Evolutionary conservation across 2,888 invertebrate genomes (phyloP).

Genomic region (Cynaeus angustus): DNA sequence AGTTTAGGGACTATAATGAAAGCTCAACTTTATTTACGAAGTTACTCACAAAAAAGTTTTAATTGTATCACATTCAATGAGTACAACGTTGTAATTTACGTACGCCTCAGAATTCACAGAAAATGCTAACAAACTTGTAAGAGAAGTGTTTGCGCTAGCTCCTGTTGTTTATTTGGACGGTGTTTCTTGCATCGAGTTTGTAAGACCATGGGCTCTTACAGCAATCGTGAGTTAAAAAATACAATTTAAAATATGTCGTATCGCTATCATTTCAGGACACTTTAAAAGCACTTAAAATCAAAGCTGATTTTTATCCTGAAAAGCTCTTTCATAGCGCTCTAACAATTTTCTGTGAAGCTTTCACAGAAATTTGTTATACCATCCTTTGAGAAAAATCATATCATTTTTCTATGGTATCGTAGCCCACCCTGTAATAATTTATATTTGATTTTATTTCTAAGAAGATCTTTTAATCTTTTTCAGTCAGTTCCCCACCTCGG

Average conservation of each 20-base stretch:
- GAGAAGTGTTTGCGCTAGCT: conserved; percentile 76
- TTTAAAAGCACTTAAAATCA: not conserved
- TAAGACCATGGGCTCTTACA: not conserved
- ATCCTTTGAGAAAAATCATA: not conserved
- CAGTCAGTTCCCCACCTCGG: conserved; percentile 16
- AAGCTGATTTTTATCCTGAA: conserved; percentile 12
- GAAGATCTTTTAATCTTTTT: conserved; percentile 25
- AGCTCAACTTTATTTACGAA: conserved; percentile 1
- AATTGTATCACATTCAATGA: conserved; percentile 17
- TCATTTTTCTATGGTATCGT: not conserved
- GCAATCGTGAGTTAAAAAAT: not conserved
- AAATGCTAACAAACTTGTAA: conserved; percentile 75
- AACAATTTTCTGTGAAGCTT: not conserved
- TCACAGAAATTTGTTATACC: not conserved
- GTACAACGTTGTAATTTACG: conserved; percentile 13
- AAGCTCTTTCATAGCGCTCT: not conserved
- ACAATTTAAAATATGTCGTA: not conserved
- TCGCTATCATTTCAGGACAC: conserved; percentile 5
- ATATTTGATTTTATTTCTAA: not conserved
- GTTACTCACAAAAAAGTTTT: not conserved
- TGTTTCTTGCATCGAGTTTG: not conserved
- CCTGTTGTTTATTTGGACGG: not conserved
- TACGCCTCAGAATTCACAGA: conserved; percentile 9
- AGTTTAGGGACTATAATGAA: conserved; percentile 13
- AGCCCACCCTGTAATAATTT: not conserved